These are phyloP conservation scores for Plemyria rubiginata DNA, from an alignment of 2,888 invertebrate genomes.

Conservation along the genomic window DNA sequence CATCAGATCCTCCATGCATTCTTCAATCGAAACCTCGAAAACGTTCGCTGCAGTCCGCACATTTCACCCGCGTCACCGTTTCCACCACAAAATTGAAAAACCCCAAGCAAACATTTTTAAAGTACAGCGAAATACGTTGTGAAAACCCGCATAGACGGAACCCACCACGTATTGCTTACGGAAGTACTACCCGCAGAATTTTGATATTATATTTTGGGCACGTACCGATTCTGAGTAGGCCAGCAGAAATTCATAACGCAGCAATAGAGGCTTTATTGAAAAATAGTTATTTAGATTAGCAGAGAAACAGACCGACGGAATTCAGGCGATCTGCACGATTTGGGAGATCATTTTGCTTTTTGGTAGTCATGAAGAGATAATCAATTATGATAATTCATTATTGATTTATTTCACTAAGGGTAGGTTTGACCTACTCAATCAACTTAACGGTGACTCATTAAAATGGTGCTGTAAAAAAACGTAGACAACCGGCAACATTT, in stretches of 20 bases:
- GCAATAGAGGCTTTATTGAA: slow-evolving; percentile 74
- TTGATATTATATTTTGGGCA: slow-evolving; percentile 69
- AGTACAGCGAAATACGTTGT: slow-evolving; percentile 25
- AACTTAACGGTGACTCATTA: no score
- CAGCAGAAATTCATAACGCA: slow-evolving; percentile 73
- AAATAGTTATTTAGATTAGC: slow-evolving; percentile 78
- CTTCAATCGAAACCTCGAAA: neutral
- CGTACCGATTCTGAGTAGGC: slow-evolving; percentile 61
- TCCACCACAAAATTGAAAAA: slow-evolving; percentile 29
- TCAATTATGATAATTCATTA: neutral
- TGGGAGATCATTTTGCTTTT: slow-evolving; percentile 9
- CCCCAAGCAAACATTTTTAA: slow-evolving; percentile 29
- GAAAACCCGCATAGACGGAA: slow-evolving; percentile 24
- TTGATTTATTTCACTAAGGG: neutral
- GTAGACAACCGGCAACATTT: no score
- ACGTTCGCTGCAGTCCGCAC: slow-evolving; percentile 13
- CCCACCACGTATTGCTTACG: slow-evolving; percentile 39
- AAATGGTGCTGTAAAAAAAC: no score
- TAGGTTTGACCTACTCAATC: no score
- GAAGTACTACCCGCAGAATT: slow-evolving; percentile 33
- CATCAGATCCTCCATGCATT: neutral
- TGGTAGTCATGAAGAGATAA: slow-evolving; percentile 7
- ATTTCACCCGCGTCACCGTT: slow-evolving; percentile 26
- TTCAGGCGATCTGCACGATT: slow-evolving; percentile 28
- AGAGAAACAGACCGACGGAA: slow-evolving; percentile 48